Evolutionary conservation across 2,113 vertebrate species (phyloP).

Genomic region (Corythoichthys intestinalis): DNA sequence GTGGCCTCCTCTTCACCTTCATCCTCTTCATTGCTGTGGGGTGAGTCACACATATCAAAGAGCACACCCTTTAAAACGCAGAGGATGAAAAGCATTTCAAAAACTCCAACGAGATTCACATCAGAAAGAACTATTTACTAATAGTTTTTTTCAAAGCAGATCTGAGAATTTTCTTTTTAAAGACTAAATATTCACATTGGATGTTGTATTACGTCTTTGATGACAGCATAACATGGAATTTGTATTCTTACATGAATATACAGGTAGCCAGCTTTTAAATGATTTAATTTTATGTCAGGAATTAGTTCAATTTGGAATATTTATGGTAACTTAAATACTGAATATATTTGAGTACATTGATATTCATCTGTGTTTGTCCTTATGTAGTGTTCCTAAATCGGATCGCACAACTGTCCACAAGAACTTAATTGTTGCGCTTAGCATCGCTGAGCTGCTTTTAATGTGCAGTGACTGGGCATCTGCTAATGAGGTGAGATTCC

Average conservation of each 20-base stretch:
- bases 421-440: slow-evolving; percentile 85
- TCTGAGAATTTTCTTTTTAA: slow-evolving; percentile 13
- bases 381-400: slow-evolving; percentile 78
- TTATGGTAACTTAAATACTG: background rate
- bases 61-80: slow-evolving; percentile 42
- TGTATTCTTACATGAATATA: background rate
- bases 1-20: slow-evolving; percentile 82
- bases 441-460: slow-evolving; percentile 79
- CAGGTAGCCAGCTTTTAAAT: background rate
- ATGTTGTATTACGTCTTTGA: slow-evolving; percentile 3
- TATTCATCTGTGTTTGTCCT: background rate
- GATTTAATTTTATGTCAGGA: too few relatives aligned
- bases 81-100: slow-evolving; percentile 57
- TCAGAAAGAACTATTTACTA: slow-evolving; percentile 24
- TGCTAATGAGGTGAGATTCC: slow-evolving; percentile 72
- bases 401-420: slow-evolving; percentile 87
- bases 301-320: too few relatives aligned
- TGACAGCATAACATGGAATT: background rate
- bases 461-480: slow-evolving; percentile 84
- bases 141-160: slow-evolving; percentile 23
- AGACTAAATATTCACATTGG: slow-evolving; percentile 1
- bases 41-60: slow-evolving; percentile 72
- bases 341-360: background rate
- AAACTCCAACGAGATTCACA: slow-evolving; percentile 33
- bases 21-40: slow-evolving; percentile 83